Evolutionary conservation across 2,888 invertebrate genomes (phyloP).

Genomic region (Baronia brevicornis): DNA sequence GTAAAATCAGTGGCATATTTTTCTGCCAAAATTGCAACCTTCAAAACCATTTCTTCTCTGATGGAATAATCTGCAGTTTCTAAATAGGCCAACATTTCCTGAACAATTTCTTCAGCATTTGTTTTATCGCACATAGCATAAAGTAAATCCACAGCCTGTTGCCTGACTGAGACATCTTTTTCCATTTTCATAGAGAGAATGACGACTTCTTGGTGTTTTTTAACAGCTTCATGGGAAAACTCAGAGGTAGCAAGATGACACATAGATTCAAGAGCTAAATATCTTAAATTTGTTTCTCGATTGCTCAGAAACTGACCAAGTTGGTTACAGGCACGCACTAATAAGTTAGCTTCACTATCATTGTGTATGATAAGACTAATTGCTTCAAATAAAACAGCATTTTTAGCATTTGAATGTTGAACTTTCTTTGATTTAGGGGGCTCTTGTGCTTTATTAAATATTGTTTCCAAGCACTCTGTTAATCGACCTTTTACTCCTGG

Average conservation of each 20-base stretch:
- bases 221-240: conserved; percentile 99
- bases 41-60: conserved; percentile 99
- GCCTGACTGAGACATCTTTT: conserved; percentile 97
- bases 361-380: conserved; percentile 99
- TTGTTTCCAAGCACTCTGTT: conserved; percentile 98
- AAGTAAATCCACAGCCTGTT: conserved; percentile 97
- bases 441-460: conserved; percentile 98
- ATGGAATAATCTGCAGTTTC: conserved; percentile 99
- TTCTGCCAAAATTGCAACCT: conserved; percentile 99
- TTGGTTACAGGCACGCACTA: conserved; percentile 99
- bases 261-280: conserved; percentile 99
- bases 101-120: conserved; percentile 99
- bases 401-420: conserved; percentile 99
- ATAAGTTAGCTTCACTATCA: conserved; percentile 96
- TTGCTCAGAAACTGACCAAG: conserved; percentile 98
- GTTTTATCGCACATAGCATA: conserved; percentile 99
- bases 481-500: conserved; percentile 96
- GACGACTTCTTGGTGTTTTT: conserved; percentile 99
- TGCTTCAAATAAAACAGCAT: conserved; percentile 99
- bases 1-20: conserved; percentile 99
- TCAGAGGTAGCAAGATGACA: conserved; percentile 99
- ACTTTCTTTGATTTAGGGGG: conserved; percentile 99
- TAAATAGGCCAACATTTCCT: conserved; percentile 98
- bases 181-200: conserved; percentile 99
- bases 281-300: conserved; percentile 97